Evolutionary conservation across 2,797 vertebrate species (phyloP), one percentile per base, ranked within the genome.

Genomic region (Centropyge bicolor): DNA sequence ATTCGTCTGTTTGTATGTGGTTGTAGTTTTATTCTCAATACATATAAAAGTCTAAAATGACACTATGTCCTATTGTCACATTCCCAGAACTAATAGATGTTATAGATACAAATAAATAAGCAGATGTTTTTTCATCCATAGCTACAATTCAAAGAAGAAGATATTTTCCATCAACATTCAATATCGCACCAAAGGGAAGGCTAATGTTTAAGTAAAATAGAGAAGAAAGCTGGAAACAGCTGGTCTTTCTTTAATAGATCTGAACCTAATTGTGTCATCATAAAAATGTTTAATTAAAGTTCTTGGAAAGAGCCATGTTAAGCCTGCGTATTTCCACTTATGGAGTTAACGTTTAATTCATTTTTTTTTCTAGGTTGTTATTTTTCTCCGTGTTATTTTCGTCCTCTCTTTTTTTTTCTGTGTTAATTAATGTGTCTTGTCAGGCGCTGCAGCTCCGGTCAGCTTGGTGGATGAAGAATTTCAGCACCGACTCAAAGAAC

Each of bases 401-500:
- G 51, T 86, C 80, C 83, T 60, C 40, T 63, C 84, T 91, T 89
- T 81, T 81, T 12, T 20, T 55, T 56, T 5, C 45, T 27, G 20
- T 81, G 82, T 92, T 94, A 94, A 95, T 95, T 94, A 95, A 94
- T 92, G 91, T 90, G 81, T 86, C 84, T 88, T 91, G 92, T 93
- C 93, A 94, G 93, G 89, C 89, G 74, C 88, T 78, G 80, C 80
- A 63, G 86, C 87, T 90, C 91, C 52, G 91, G 89, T 93, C 91
- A 90, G 83, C 90, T 88, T 46, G 78, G 82, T 91, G 91, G 84
- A 86, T 90, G 90, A 92, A 89, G 86, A 90, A 89, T 94, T 92
- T 88, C 86, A 81, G 86, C 88, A 87, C 70, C 82, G 80, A 94
- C 89, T 93, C 91, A 91, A 93, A 94, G 90, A 95, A 94, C 93